These are phyloP conservation scores for Chaetorhynchus papuensis DNA, from an alignment of 2,113 vertebrate genomes.

Conservation along the genomic window DNA sequence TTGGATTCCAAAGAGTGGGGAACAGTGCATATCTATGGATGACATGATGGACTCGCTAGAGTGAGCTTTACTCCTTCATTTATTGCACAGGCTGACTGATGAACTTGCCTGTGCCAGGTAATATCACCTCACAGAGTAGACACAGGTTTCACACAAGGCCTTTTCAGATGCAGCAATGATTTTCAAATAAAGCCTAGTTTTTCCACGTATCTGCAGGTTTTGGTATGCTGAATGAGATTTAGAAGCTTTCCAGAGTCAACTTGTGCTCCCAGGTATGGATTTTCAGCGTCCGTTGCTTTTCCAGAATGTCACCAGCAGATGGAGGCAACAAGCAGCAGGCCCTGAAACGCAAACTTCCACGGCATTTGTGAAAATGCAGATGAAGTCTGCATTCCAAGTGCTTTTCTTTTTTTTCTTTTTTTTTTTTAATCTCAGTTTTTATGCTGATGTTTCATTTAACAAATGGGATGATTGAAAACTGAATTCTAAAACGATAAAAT, in stretches of 20 bases:
- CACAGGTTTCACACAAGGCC: background rate
- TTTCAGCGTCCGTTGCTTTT: conserved; percentile 14
- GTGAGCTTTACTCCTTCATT: background rate
- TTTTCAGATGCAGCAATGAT: background rate
- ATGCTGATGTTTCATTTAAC: conserved; percentile 16
- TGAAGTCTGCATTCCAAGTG: background rate
- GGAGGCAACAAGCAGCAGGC: conserved; percentile 69
- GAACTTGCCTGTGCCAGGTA: background rate
- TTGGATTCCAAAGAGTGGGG: conserved; percentile 3
- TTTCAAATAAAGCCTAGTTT: background rate
- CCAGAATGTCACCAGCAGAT: conserved; percentile 66
- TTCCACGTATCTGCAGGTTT: background rate
- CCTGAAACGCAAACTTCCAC: background rate
- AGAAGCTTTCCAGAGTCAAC: background rate
- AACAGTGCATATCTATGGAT: background rate
- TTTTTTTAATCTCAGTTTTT: background rate
- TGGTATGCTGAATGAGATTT: background rate
- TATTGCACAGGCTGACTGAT: background rate
- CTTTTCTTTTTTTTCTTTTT: background rate
- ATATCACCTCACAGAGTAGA: background rate
- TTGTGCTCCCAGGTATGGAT: background rate
- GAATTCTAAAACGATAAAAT: conserved; percentile 6
- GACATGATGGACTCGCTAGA: background rate
- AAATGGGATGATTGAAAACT: background rate
- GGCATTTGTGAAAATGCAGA: background rate